A percentile compares a stretch with the other conserved stretches of the same genome.
Conservation (phyloP, 2,797 vertebrate species). For the Leptodactylus fallax region DNA sequence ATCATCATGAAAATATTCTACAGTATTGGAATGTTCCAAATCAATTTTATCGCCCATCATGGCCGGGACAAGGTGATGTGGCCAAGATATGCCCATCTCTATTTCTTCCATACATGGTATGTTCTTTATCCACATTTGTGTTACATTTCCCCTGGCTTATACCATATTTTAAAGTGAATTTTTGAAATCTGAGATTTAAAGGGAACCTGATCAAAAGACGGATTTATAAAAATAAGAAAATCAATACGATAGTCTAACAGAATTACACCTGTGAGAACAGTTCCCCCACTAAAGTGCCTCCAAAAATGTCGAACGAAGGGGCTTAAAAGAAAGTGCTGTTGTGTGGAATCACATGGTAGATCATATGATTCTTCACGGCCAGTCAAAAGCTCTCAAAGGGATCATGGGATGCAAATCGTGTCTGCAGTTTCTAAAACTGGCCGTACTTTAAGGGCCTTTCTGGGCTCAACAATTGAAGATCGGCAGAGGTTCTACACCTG, state of each 20-base stretch:
- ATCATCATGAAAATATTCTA: conserved; percentile 72
- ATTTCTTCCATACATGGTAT: neutral
- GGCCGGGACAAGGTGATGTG: neutral
- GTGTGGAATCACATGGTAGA: neutral
- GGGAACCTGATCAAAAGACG: neutral
- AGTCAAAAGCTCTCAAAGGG: neutral
- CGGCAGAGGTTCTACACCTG: too few species aligned
- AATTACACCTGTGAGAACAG: too few species aligned
- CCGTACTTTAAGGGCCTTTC: too few species aligned
- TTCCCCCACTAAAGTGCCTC: neutral
- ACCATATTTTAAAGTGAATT: neutral
- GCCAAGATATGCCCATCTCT: neutral
- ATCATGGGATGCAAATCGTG: neutral
- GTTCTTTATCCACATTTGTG: too few species aligned
- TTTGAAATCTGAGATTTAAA: neutral
- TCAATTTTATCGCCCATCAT: conserved; percentile 73
- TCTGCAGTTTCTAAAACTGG: too few species aligned
- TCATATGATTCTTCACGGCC: neutral
- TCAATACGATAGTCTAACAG: neutral
- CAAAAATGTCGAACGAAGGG: neutral
- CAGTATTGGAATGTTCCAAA: conserved; percentile 87
- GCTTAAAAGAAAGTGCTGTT: neutral
- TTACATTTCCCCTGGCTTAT: too few species aligned
- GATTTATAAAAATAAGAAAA: neutral
- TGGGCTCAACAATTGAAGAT: too few species aligned